Conservation (phyloP, 1,140 invertebrate genomes). For the Agrypnia vestita region DNA sequence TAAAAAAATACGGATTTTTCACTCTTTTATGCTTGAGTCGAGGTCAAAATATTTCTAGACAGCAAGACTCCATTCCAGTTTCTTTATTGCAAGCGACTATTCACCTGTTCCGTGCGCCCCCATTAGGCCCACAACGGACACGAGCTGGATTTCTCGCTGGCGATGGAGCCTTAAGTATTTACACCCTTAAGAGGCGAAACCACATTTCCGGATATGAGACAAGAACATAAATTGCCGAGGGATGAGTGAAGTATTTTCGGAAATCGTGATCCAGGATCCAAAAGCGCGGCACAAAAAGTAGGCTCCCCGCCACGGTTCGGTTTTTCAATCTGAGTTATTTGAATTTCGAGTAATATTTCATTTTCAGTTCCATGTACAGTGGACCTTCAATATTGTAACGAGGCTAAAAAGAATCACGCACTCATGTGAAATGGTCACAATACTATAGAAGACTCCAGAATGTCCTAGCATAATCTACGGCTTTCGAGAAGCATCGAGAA, state of each 20-base stretch:
- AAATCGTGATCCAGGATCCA: slow-evolving; percentile 36
- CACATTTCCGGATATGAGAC: slow-evolving; percentile 31
- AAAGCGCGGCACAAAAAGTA: slow-evolving; percentile 14
- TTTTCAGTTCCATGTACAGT: not conserved
- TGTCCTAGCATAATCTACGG: too few species aligned
- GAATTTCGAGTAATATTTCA: not conserved
- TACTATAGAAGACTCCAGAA: too few species aligned
- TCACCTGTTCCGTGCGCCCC: too few species aligned
- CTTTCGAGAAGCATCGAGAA: too few species aligned
- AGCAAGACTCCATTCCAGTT: too few species aligned
- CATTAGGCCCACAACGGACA: too few species aligned
- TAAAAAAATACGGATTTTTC: too few species aligned
- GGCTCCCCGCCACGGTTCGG: not conserved
- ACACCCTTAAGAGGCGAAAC: slow-evolving; percentile 6
- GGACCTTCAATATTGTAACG: not conserved
- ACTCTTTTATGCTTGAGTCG: too few species aligned
- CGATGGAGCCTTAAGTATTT: not conserved
- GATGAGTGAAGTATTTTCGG: slow-evolving; percentile 31
- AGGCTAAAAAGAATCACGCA: slow-evolving; percentile 3
- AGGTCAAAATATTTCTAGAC: too few species aligned
- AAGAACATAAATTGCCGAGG: slow-evolving; percentile 36
- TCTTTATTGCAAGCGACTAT: too few species aligned
- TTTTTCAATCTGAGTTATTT: slow-evolving; percentile 9
- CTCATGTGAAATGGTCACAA: too few species aligned
- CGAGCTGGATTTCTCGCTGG: too few species aligned